Base-by-base conservation (phyloP, 1,140 invertebrate genomes). In the Pectinophora gossypiella region DNA sequence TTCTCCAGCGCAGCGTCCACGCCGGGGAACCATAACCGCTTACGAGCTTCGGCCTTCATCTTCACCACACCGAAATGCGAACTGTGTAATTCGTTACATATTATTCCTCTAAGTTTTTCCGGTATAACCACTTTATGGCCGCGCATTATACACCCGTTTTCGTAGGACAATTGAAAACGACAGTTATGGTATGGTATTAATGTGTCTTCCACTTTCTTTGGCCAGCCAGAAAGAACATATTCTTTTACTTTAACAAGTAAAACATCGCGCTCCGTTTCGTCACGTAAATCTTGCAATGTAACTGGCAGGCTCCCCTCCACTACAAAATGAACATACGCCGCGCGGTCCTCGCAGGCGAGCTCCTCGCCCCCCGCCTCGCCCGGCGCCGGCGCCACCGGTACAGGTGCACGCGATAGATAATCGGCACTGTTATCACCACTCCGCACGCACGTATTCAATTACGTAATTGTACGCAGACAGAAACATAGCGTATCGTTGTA, bases 21-120 rank as follows among this genome's bases (percentile, higher is more conserved):
- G 9, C 65, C 58, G 20, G 76, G 81, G 86, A 87, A 90, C 67
- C 72, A 90, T 0, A 85, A 51, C 48, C 74, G 72, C n/a, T n/a
- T n/a, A n/a, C n/a, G n/a, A n/a, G n/a, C n/a, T n/a, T n/a, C n/a
- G n/a, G n/a, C n/a, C n/a, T n/a, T n/a, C n/a, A n/a, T n/a, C n/a
- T n/a, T n/a, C n/a, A n/a, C n/a, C n/a, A n/a, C n/a, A n/a, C n/a
- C n/a, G n/a, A n/a, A n/a, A n/a, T n/a, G n/a, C n/a, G n/a, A n/a
- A n/a, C 27, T 12, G 48, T 89, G 88, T 19, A 89, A 59, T 38
- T 67, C 58, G 12, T 43, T 12, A 2, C 19, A 22, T 9, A 45
- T 19, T n/a, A 1, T 19, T 13, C 35, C 12, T 3, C 43, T 40
- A 5, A 42, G 43, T 1, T 10, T 16, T 1, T 15, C 13, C 1